These are phyloP conservation scores for Diorhabda sublineata DNA, from an alignment of 1,140 invertebrate genomes.

Conservation along the genomic window DNA sequence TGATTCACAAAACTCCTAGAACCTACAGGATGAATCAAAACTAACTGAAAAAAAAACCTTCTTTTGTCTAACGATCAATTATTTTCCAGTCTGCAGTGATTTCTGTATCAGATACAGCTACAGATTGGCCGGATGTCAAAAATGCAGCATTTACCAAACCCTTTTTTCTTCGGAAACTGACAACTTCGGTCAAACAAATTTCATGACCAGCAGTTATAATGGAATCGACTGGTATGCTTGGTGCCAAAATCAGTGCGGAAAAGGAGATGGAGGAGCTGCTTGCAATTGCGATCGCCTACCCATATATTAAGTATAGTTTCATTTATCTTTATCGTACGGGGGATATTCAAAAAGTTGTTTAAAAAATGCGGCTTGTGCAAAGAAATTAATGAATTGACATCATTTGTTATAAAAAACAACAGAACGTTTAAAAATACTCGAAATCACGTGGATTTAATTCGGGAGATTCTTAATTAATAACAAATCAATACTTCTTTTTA, in stretches of 20 bases:
- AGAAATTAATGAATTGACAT: too few species aligned
- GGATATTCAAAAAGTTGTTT: too few species aligned
- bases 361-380: too few species aligned
- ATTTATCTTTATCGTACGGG: not conserved
- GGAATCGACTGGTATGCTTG: slow-evolving; percentile 47
- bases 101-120: slow-evolving; percentile 42
- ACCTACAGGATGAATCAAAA: too few species aligned
- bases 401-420: too few species aligned
- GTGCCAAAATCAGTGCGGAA: slow-evolving; percentile 50
- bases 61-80: too few species aligned
- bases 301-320: slow-evolving; percentile 5
- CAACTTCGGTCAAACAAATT: not conserved
- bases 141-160: slow-evolving; percentile 28
- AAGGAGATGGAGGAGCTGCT: slow-evolving; percentile 53
- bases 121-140: slow-evolving; percentile 35
- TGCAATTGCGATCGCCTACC: slow-evolving; percentile 55
- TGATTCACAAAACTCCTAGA: too few species aligned
- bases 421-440: too few species aligned
- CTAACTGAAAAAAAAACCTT: too few species aligned
- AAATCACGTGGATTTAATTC: too few species aligned
- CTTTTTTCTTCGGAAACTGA: not conserved
- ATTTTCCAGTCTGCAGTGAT: slow-evolving; percentile 30
- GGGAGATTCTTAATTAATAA: too few species aligned
- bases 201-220: not conserved
- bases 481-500: too few species aligned